Evolutionary conservation across 2,888 invertebrate genomes (phyloP), one percentile per base, ranked within the genome.

Genomic region (Andrena fulva): DNA sequence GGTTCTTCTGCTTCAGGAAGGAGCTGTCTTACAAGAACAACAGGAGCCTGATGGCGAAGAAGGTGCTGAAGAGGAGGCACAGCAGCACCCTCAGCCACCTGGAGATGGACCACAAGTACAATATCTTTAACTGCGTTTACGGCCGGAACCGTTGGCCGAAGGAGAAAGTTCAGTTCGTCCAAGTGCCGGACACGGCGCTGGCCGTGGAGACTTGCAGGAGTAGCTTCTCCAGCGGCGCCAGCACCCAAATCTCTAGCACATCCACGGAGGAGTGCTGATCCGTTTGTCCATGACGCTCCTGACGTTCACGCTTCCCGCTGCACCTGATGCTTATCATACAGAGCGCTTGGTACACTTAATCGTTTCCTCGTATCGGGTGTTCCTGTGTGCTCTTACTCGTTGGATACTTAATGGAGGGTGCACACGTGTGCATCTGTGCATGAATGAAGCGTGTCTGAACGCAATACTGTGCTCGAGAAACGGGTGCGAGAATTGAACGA

Each of bases 161-260:
- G 72, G 93, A 93, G 35, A 93, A 93, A 94, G 95, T 95, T 80
- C 94, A 95, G 63, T 94, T 94, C 63, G 94, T 95, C 29, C 94
- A 95, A 69, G 95, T 95, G n/a, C 95, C 95, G 42, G 94, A 95
- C 35, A 95, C 95, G 3, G 95, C 95, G 2, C 94, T 95, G 2
- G 95, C 94, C n/a, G 95, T 95, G 75, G 95, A 95, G 86, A 95
- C 94, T 50, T 95, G 95, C 91, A 95, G 96, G 77, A 95, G 95
- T 88, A 96, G 96, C 80, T 96, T 96, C 94, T 96, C 96, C 91
- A 96, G 96, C 78, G 96, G 94, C 1, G 96, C 93, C 90, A 96
- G 96, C 93, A 95, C 96, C 72, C 96, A 96, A 93, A 95, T 96
- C 87, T 96, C 96, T 75, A 95, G 95, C 82, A 95, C 95, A 27